These are phyloP conservation scores for Threskiornis aethiopicus DNA, from an alignment of 2,797 vertebrate genomes.

Conservation along the genomic window DNA sequence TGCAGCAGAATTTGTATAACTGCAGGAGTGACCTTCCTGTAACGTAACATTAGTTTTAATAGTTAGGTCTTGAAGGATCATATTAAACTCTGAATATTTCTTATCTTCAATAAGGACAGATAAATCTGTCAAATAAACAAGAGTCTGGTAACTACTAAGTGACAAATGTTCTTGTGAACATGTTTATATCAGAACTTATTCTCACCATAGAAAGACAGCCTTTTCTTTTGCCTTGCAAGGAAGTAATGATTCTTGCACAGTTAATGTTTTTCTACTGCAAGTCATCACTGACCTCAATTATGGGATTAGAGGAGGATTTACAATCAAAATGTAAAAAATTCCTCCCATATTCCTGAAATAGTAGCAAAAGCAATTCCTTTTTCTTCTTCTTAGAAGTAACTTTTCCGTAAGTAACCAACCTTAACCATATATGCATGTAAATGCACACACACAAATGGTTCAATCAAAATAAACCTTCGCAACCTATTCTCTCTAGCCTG, in stretches of 20 bases:
- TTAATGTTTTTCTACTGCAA: neutral
- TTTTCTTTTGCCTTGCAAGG: conserved; percentile 5
- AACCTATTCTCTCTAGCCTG: neutral
- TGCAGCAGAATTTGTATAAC: neutral
- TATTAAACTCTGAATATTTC: neutral
- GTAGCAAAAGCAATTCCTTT: neutral
- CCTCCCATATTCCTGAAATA: neutral
- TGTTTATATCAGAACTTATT: neutral
- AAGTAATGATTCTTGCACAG: neutral
- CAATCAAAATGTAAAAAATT: neutral
- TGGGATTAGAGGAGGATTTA: neutral
- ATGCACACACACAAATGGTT: neutral
- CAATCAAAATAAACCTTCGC: neutral
- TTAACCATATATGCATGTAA: neutral
- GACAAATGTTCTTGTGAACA: neutral
- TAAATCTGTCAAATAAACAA: conserved; percentile 11
- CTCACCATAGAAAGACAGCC: neutral
- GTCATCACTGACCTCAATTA: neutral
- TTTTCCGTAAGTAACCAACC: neutral
- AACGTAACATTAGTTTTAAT: neutral
- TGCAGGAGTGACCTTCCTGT: neutral
- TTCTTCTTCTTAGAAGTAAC: neutral
- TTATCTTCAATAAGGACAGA: neutral
- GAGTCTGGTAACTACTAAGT: neutral
- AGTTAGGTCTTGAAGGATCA: neutral